These are phyloP conservation scores for Bubalus kerabau DNA, from an alignment of 2,113 vertebrate species.

Conservation along the genomic window DNA sequence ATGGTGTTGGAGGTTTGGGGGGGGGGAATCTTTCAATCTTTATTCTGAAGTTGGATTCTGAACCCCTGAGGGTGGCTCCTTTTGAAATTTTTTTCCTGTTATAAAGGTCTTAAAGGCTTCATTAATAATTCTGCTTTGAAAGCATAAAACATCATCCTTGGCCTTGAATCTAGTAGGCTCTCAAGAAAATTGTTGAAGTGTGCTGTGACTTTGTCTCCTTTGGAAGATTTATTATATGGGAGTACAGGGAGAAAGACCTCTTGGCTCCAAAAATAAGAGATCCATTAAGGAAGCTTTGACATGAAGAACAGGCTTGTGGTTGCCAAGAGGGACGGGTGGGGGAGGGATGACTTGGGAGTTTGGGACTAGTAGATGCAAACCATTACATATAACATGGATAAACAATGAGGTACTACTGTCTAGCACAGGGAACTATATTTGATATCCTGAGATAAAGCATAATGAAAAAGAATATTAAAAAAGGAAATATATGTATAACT, in stretches of 20 bases:
- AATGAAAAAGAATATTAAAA: not conserved
- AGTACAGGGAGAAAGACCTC: not conserved
- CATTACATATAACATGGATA: not conserved
- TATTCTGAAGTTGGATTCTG: conserved; percentile 27
- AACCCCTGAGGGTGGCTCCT: not conserved
- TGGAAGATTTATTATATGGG: conserved; percentile 12
- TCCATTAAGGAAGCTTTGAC: not conserved
- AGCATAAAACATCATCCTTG: not conserved
- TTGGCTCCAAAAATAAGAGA: not conserved
- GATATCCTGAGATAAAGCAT: not conserved
- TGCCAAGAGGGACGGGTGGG: not conserved
- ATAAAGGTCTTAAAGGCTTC: conserved; percentile 18
- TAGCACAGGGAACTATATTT: not conserved
- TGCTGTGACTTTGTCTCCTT: not conserved
- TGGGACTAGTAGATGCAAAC: not conserved
- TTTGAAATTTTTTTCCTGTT: conserved; percentile 25
- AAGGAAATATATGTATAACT: not conserved
- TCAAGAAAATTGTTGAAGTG: not conserved
- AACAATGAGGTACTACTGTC: not conserved
- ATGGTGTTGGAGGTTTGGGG: not conserved
- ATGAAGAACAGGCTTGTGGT: not conserved
- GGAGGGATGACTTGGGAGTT: not conserved
- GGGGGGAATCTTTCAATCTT: not conserved
- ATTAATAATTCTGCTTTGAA: conserved; percentile 39
- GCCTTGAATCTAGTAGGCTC: not conserved